Evolutionary conservation across 2,888 invertebrate genomes (phyloP).

Genomic region (Teleiodes luculella): DNA sequence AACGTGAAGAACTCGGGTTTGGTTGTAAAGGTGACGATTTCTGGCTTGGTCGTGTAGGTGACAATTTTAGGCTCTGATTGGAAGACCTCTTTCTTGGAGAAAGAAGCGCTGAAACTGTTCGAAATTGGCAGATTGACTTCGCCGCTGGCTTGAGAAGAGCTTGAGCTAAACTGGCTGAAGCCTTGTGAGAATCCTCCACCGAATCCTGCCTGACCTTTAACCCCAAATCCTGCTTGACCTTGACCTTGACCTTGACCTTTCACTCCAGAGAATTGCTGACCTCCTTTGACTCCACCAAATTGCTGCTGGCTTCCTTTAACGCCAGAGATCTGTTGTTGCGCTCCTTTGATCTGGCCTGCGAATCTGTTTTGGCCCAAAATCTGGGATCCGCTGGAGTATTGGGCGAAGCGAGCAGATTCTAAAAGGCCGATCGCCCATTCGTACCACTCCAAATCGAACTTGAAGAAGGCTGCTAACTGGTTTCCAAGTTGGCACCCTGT

Average conservation of each 20-base stretch:
- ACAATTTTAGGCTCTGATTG: slow-evolving; percentile 53
- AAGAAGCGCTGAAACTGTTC: slow-evolving; percentile 56
- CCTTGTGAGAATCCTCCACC: slow-evolving; percentile 8
- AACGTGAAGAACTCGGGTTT: slow-evolving; percentile 54
- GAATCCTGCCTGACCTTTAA: slow-evolving; percentile 11
- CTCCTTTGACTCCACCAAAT: not conserved
- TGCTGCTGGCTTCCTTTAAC: slow-evolving; percentile 26
- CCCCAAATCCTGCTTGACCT: slow-evolving; percentile 15
- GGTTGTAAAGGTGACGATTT: slow-evolving; percentile 53
- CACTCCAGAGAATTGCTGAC: not conserved
- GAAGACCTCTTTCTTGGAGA: slow-evolving; percentile 59
- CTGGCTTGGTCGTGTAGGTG: slow-evolving; percentile 56
- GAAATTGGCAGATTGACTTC: slow-evolving; percentile 53
- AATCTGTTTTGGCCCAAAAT: slow-evolving; percentile 40
- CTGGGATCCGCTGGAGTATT: slow-evolving; percentile 40
- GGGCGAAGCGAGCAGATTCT: slow-evolving; percentile 58
- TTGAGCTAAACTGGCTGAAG: slow-evolving; percentile 33
- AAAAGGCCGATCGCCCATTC: slow-evolving; percentile 68
- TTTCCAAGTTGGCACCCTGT: slow-evolving; percentile 75
- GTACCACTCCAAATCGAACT: slow-evolving; percentile 81
- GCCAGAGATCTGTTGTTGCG: slow-evolving; percentile 17
- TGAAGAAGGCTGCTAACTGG: slow-evolving; percentile 79
- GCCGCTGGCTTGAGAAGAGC: slow-evolving; percentile 31
- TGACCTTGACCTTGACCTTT: too few relatives aligned
- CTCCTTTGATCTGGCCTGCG: slow-evolving; percentile 36